Evolutionary conservation across 1,140 invertebrate species (phyloP).

Genomic region (Asbolus verrucosus): DNA sequence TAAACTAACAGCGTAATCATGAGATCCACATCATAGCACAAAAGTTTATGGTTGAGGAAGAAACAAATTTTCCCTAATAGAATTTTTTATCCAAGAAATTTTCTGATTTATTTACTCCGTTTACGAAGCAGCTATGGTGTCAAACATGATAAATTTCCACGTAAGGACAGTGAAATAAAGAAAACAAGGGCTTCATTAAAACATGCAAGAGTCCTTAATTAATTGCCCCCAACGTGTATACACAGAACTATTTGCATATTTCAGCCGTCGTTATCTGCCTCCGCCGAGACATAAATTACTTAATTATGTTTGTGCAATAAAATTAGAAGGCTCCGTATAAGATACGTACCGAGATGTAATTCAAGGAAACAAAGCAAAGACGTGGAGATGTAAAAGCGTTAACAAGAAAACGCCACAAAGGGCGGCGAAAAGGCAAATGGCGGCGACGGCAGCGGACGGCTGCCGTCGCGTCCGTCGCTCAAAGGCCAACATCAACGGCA

Average conservation of each 20-base stretch:
- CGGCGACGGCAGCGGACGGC: background rate
- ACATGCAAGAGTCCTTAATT: constrained; percentile 26
- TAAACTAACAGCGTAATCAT: constrained; percentile 3
- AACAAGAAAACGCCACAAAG: constrained; percentile 28
- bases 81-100: background rate
- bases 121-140: background rate
- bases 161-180: background rate
- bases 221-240: constrained; percentile 38
- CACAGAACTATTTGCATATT: constrained; percentile 44
- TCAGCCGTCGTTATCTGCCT: constrained; percentile 30
- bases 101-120: background rate
- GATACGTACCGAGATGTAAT: constrained; percentile 25
- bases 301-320: constrained; percentile 41
- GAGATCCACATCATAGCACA: background rate
- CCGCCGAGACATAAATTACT: constrained; percentile 39
- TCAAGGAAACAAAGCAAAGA: constrained; percentile 22
- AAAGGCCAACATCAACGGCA: constrained; percentile 32
- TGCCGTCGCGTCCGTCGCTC: constrained; percentile 5
- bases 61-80: background rate
- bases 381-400: constrained; percentile 18
- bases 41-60: background rate
- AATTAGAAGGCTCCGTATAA: constrained; percentile 6
- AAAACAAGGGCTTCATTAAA: constrained; percentile 35
- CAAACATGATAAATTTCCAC: no score
- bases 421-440: constrained; percentile 37